These are phyloP conservation scores for Aurelia sp. DNA, from an alignment of 30 jellyfish, hydroid and myxozoan species.

Conservation along the genomic window DNA sequence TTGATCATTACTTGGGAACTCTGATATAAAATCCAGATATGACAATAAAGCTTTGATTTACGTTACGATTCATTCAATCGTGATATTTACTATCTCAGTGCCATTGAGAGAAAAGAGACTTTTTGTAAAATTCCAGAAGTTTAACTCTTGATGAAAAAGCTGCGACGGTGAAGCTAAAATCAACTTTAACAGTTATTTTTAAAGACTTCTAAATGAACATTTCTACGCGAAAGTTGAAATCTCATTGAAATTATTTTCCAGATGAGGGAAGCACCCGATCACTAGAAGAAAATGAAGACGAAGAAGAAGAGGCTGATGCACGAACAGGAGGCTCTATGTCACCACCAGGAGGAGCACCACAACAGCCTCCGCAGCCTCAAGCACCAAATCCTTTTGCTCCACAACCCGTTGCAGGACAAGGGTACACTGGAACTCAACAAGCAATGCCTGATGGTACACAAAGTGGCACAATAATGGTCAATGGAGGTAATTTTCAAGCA, in stretches of 20 bases:
- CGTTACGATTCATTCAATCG: too few relatives aligned
- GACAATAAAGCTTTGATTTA: too few relatives aligned
- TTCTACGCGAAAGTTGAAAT: neutral
- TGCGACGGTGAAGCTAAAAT: too few relatives aligned
- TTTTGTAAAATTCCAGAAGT: too few relatives aligned
- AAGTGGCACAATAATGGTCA: slow-evolving; percentile 48
- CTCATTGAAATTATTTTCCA: neutral
- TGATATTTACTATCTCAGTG: too few relatives aligned
- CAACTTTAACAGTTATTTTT: too few relatives aligned
- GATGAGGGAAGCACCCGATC: slow-evolving; percentile 72
- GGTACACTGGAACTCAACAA: slow-evolving; percentile 45
- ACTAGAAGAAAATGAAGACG: slow-evolving; percentile 59
- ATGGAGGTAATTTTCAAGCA: slow-evolving; percentile 31
- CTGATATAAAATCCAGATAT: too few relatives aligned
- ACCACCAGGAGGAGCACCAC: slow-evolving; percentile 50
- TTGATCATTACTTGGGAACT: too few relatives aligned
- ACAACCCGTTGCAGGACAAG: slow-evolving; percentile 59
- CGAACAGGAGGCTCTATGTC: slow-evolving; percentile 54
- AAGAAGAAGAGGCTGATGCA: slow-evolving; percentile 66
- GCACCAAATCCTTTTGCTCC: slow-evolving; percentile 28
- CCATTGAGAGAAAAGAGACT: too few relatives aligned
- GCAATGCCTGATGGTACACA: slow-evolving; percentile 61
- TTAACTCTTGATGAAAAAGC: too few relatives aligned
- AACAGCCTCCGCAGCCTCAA: slow-evolving; percentile 49
- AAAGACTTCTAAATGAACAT: too few relatives aligned